Evolutionary conservation across 2,113 vertebrate genomes (phyloP).

Genomic region (Melanerpes aurifrons): DNA sequence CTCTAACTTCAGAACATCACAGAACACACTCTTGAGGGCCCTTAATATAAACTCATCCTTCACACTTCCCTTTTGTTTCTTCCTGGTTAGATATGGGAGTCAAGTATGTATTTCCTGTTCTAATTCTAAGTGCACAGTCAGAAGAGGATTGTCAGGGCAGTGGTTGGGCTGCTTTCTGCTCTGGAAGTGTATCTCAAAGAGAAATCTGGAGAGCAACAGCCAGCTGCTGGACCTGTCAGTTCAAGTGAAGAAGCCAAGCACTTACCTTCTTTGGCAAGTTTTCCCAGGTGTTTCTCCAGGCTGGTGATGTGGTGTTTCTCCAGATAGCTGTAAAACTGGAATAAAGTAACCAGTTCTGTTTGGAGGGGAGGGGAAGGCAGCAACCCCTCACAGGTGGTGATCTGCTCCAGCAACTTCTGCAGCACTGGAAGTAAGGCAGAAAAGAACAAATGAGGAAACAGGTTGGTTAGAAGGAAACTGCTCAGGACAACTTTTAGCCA

Average conservation of each 20-base stretch:
- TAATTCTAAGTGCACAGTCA: neutral
- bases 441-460: neutral
- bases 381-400: slow-evolving; percentile 77
- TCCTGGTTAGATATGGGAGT: fast-evolving
- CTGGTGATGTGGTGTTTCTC: slow-evolving; percentile 79
- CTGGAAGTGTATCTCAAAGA: fast-evolving
- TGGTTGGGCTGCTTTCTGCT: neutral
- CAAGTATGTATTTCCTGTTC: neutral
- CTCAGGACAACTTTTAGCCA: neutral
- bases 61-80: neutral
- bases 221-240: neutral
- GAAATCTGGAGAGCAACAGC: neutral
- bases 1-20: neutral
- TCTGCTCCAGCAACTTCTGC: slow-evolving; percentile 83
- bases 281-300: slow-evolving; percentile 87
- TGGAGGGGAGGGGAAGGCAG: slow-evolving; percentile 34
- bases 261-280: slow-evolving; percentile 90
- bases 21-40: neutral
- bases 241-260: neutral
- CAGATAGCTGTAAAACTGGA: slow-evolving; percentile 90
- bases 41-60: neutral
- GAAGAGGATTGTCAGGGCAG: neutral
- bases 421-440: slow-evolving; percentile 70
- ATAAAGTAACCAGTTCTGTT: slow-evolving; percentile 77
- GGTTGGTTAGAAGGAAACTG: neutral